Evolutionary conservation across 2,888 invertebrate species (phyloP), one percentile per base, ranked within the genome.

Genomic region (Drosophila yooni): DNA sequence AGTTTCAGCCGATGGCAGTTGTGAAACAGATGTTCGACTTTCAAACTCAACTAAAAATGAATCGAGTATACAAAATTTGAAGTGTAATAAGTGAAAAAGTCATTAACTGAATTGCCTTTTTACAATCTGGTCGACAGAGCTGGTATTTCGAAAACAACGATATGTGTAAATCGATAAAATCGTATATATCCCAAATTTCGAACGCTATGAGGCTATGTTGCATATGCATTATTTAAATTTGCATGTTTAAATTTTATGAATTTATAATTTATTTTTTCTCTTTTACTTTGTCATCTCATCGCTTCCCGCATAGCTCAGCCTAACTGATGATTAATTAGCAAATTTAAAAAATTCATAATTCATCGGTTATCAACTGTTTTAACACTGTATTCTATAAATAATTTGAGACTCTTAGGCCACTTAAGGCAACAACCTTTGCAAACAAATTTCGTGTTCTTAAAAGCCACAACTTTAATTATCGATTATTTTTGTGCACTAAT

Each of bases 401-500:
- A 1, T 13, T 21, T 25, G 13, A 8, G 15, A 13, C 7, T 4
- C 15, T 46, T 15, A 7, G 4, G 21, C 15, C 21, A 15, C 46
- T 15, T 8, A 18, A 3, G 3, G 3, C 15, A 25, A 21, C 0
- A 21, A 7, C 3, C 46, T 25, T 46, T 46, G 7, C 15, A 25
- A 8, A 2, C 25, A 15, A 0, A 46, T 46, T 46, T 15, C 2
- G 8, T 46, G 15, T 15, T 25, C 21, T 3, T 21, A 15, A 15
- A 52, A 29, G 11, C 10, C 31, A 13, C 25, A 15, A 29, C 25
- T 31, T 57, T 11, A 31, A 56, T 25, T 66, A 68, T 68, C 31
- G 66, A 56, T 68, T 67, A 56, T 65, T n/a, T 56, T 56, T n/a
- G n/a, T 31, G 1, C 0, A 38, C 21, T 27, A 34, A 50, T 48